Evolutionary conservation across 2,797 vertebrate genomes (phyloP).

Genomic region (Otus scops): DNA sequence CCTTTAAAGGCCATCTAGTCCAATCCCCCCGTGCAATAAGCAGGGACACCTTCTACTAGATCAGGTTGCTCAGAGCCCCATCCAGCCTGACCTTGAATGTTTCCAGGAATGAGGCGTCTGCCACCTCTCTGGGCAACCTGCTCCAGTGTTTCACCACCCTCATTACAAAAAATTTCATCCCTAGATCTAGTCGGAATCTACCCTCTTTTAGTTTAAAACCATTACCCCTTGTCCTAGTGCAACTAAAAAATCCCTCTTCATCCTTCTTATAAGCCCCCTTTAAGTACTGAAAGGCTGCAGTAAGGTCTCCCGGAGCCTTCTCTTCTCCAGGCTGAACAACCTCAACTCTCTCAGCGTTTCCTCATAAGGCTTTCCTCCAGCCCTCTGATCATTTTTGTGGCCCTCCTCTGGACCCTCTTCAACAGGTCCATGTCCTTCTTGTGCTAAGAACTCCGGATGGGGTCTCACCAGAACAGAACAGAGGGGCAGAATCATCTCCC

Average conservation of each 20-base stretch:
- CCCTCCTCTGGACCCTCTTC: background rate
- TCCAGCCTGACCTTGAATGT: background rate
- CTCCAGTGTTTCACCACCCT: background rate
- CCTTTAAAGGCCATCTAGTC: background rate
- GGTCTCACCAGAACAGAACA: too few species aligned
- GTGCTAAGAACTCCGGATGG: too few species aligned
- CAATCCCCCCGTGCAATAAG: accelerated
- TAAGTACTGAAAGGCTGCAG: background rate
- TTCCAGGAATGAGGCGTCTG: background rate
- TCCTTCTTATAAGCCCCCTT: background rate
- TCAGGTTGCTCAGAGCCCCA: background rate
- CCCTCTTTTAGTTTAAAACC: background rate
- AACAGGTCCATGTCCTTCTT: background rate
- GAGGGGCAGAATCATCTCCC: too few species aligned
- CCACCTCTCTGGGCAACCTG: background rate
- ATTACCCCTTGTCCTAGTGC: background rate
- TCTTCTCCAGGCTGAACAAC: too few species aligned
- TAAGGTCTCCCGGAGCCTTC: too few species aligned
- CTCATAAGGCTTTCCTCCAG: background rate
- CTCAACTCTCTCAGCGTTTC: background rate
- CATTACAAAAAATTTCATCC: background rate
- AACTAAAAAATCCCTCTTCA: background rate
- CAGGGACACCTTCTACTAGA: background rate
- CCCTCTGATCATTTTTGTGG: too few species aligned
- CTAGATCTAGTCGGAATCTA: background rate